Percentiles rank a stretch among this genome's conserved stretches.
Conservation (phyloP, 2,797 vertebrate species). For the Oryzias dopingdopingensis region DNA sequence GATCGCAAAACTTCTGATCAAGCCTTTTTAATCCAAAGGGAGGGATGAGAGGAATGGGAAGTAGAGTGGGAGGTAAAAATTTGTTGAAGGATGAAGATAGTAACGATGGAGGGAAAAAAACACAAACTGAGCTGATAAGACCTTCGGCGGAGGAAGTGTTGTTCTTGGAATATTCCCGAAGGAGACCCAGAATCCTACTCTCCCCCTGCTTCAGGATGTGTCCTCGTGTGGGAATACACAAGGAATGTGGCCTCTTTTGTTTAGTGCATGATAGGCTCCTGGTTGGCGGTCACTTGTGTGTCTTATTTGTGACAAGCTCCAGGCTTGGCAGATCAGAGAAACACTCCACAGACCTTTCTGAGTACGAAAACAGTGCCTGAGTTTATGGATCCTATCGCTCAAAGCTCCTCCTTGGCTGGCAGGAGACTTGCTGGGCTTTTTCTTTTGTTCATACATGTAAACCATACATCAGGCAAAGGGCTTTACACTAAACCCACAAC, state of each 20-base stretch:
- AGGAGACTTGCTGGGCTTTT: constrained; percentile 14
- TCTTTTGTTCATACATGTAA: constrained; percentile 20
- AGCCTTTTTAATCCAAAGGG: constrained; percentile 40
- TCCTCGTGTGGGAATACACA: constrained; percentile 76
- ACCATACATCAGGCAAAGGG: constrained; percentile 19
- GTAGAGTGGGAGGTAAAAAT: constrained; percentile 48
- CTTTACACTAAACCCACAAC: neutral
- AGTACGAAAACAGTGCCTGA: constrained; percentile 57
- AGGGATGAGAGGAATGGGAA: constrained; percentile 37
- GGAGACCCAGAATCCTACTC: constrained; percentile 67
- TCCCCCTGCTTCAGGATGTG: constrained; percentile 75
- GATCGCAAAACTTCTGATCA: constrained; percentile 31
- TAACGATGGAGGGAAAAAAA: constrained; percentile 39
- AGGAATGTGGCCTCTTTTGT: constrained; percentile 80
- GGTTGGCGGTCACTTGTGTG: constrained; percentile 63
- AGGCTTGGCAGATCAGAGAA: constrained; percentile 65
- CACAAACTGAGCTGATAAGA: constrained; percentile 75
- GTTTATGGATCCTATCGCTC: constrained; percentile 51
- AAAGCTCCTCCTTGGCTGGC: constrained; percentile 46
- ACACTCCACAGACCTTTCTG: constrained; percentile 60
- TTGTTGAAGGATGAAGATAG: constrained; percentile 58
- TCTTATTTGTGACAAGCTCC: constrained; percentile 63
- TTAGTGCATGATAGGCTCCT: constrained; percentile 69
- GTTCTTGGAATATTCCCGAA: constrained; percentile 63
- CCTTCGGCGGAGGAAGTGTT: constrained; percentile 74